These are phyloP conservation scores for Vombatus ursinus DNA, from an alignment of 2,113 vertebrate species.

Conservation along the genomic window DNA sequence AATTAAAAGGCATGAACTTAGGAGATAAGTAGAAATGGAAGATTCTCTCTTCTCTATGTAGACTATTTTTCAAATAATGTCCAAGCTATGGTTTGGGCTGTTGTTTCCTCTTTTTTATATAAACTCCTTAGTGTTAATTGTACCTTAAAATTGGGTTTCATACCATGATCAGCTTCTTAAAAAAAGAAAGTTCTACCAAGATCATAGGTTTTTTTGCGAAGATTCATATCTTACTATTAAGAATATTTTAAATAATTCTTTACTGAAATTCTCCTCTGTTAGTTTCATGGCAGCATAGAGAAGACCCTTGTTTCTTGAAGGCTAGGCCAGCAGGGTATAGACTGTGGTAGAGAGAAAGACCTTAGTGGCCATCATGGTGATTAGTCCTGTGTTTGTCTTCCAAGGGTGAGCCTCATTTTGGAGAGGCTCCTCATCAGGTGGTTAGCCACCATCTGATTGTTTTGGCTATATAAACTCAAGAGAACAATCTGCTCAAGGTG, in stretches of 20 bases:
- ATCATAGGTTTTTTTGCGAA: background rate
- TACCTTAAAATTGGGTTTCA: conserved; percentile 30
- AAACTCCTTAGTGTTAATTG: conserved; percentile 49
- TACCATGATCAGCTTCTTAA: background rate
- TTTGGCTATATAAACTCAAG: background rate
- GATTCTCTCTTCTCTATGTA: conserved; percentile 34
- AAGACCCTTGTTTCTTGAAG: background rate
- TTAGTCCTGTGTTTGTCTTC: background rate
- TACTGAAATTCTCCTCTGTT: background rate
- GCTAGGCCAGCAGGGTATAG: background rate
- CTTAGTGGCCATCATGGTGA: background rate
- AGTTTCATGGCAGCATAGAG: background rate
- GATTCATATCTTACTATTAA: too few species aligned
- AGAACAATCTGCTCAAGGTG: background rate
- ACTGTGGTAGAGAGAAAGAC: background rate
- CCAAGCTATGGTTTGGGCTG: background rate
- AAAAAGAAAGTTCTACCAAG: background rate
- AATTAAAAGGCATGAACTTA: conserved; percentile 64
- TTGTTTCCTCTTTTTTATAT: conserved; percentile 44
- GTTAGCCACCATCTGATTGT: background rate
- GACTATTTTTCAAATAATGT: background rate
- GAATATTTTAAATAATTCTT: background rate
- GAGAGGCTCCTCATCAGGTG: background rate
- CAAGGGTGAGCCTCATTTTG: background rate
- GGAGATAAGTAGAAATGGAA: conserved; percentile 50